Evolutionary conservation across 2,113 vertebrate genomes (phyloP), one percentile per base, ranked within the genome.

Genomic region (Chloropsis hardwickii): DNA sequence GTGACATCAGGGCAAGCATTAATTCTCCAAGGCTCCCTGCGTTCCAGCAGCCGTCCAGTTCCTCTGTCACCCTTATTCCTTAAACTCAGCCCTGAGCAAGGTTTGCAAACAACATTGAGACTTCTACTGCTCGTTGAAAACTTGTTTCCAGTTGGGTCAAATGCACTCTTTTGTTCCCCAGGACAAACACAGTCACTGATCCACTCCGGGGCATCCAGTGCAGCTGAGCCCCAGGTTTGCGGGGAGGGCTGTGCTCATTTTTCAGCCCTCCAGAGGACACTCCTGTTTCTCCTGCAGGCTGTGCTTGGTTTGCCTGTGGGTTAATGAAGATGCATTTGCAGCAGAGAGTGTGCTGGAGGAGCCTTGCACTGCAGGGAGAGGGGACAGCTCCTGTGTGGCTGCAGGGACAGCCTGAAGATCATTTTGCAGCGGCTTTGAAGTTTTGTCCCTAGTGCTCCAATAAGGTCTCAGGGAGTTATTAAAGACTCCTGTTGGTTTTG

Each of bases 151-250:
- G 5, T 10, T 66, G 50, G 23, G 23, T 76, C 47, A 80, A 48
- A 48, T 5, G 42, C 42, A 2, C 54, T 94, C 12, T 72, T 89
- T 92, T 81, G 77, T 70, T 71, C 84, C 33, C 50, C 86, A 80
- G 83, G 88, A 70, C 82, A 65, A 87, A 28, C 37, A 48, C 5
- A 89, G 71, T 74, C 14, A 25, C 79, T 29, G 74, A 81, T 48
- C 76, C 81, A 33, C 44, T 28, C 31, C 18, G 6, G 60, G 12
- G 11, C 42, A 62, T 22, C 65, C 64, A 48, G 69, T 17, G 39
- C 76, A 53, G 39, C 48, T 81, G 27, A 53, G 12, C 31, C 40
- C 44, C 27, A 22, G 14, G 9, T 39, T 66, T 0, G 0, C 10
- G 2, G 11, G 39, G 27, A 67, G 35, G 20, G 4, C 13, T 61